A percentile compares a stretch with the other conserved stretches of the same genome.
phyloP scores from a whole-genome alignment of 2,113 vertebrate genomes.

The Hippopotamus amphibius region DNA sequence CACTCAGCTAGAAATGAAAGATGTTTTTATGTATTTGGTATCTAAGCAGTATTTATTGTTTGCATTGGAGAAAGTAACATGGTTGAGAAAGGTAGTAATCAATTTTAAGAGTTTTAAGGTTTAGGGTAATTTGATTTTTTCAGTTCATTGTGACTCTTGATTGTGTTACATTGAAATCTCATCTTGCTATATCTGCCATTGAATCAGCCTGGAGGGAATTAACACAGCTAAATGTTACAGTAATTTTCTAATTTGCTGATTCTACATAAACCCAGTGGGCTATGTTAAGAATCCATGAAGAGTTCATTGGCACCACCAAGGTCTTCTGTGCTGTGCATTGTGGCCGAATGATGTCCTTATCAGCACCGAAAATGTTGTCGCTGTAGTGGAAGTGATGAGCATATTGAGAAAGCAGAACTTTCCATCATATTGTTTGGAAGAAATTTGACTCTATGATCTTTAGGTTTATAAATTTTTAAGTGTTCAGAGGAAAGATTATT shows the following conservation, averaged over 20 bases:
- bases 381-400: neutral
- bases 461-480: neutral
- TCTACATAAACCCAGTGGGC: constrained; percentile 3
- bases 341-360: neutral
- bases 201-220: neutral
- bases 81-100: neutral
- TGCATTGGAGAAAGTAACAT: neutral
- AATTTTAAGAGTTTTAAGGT: constrained; percentile 16
- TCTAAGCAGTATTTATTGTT: neutral
- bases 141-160: neutral
- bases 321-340: neutral
- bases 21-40: neutral
- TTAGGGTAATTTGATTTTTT: neutral
- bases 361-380: neutral
- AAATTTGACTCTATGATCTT: neutral
- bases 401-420: neutral
- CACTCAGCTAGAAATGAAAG: neutral
- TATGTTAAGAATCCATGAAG: neutral
- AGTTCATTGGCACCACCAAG: neutral
- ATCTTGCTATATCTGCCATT: neutral
- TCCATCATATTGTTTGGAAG: neutral
- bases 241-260: neutral
- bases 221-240: neutral
- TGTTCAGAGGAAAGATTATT: neutral
- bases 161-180: neutral